A percentile compares a stretch with the other conserved stretches of the same genome.
phyloP scores from a whole-genome alignment of 2,888 invertebrate species.

The Xanthia togata region DNA sequence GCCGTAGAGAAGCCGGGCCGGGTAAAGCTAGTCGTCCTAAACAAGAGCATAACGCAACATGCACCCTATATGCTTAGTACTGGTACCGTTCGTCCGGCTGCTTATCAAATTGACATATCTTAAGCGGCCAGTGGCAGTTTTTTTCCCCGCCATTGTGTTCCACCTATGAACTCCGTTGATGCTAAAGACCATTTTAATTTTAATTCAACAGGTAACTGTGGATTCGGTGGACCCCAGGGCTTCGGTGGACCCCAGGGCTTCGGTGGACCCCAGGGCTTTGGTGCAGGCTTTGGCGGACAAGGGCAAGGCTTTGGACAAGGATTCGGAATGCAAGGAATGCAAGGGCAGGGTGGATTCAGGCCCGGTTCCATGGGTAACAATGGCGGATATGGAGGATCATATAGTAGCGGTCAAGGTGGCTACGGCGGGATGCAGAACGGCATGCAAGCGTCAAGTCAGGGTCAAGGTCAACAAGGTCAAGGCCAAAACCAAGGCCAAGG shows the following conservation, averaged over 20 bases:
- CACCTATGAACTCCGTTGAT: too few species aligned
- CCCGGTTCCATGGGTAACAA: slow-evolving; percentile 47
- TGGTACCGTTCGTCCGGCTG: background rate
- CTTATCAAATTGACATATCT: background rate
- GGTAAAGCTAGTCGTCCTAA: too few species aligned
- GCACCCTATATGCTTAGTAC: background rate
- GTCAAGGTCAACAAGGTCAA: slow-evolving; percentile 29
- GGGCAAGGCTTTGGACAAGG: slow-evolving; percentile 55
- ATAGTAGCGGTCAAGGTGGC: slow-evolving; percentile 41
- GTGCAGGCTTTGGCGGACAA: slow-evolving; percentile 49
- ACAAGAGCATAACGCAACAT: background rate
- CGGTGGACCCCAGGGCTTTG: slow-evolving; percentile 55
- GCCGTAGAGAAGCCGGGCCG: too few species aligned
- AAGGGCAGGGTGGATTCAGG: slow-evolving; percentile 39
- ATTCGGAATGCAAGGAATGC: slow-evolving; percentile 53
- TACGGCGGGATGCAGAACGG: slow-evolving; percentile 56
- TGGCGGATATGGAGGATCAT: slow-evolving; percentile 50
- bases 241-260: slow-evolving; percentile 57
- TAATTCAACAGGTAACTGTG: slow-evolving; percentile 48
- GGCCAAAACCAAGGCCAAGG: slow-evolving; percentile 24
- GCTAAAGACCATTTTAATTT: background rate
- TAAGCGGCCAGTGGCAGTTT: too few species aligned
- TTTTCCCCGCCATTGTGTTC: background rate
- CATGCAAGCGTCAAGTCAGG: slow-evolving; percentile 47
- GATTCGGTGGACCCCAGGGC: slow-evolving; percentile 59